Conservation (phyloP, 2,888 invertebrate species). For the Sussaba pulchella region DNA sequence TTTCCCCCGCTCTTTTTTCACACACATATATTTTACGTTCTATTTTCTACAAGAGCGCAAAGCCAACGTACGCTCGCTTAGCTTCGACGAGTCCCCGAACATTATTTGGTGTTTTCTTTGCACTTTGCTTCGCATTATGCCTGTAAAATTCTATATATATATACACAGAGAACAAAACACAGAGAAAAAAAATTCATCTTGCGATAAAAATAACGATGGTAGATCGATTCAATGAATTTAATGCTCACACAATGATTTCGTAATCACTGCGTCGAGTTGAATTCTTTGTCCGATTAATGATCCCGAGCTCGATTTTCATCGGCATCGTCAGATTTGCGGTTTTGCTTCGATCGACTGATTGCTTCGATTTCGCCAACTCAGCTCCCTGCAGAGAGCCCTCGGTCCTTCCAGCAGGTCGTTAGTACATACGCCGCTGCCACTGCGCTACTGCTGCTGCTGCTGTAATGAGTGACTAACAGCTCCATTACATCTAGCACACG, state of each 20-base stretch:
- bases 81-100: constrained; percentile 25
- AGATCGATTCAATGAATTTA: neutral
- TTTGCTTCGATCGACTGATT: constrained; percentile 58
- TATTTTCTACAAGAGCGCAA: constrained; percentile 48
- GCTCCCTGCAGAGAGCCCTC: constrained; percentile 55
- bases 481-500: constrained; percentile 55
- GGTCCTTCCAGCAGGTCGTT: constrained; percentile 55
- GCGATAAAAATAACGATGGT: too few relatives aligned
- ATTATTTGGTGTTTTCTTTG: neutral
- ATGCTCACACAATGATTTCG: neutral
- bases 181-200: too few relatives aligned
- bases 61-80: constrained; percentile 37
- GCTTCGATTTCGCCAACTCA: constrained; percentile 57
- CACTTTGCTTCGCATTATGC: constrained; percentile 27
- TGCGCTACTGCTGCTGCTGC: neutral
- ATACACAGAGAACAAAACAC: too few relatives aligned
- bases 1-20: constrained; percentile 3
- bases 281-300: constrained; percentile 6
- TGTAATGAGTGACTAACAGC: constrained; percentile 53
- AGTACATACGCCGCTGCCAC: constrained; percentile 44
- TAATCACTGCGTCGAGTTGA: neutral
- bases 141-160: constrained; percentile 2
- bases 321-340: constrained; percentile 24
- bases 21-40: constrained; percentile 13
- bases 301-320: constrained; percentile 19